Conservation (phyloP, 2,113 vertebrate species). For the Okapia johnstoni region DNA sequence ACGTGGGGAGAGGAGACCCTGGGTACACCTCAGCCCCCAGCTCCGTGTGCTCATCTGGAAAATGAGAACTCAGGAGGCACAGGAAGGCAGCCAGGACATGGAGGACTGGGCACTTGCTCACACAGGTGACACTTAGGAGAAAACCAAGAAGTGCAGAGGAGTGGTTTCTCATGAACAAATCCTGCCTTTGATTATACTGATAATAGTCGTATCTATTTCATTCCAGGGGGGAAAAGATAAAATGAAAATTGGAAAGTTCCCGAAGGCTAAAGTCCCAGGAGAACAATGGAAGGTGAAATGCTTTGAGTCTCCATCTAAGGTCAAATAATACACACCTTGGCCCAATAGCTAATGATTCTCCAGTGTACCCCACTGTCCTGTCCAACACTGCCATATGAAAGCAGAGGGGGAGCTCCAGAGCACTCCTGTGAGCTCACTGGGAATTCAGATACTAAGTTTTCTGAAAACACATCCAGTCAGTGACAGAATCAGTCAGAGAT, state of each 20-base stretch:
- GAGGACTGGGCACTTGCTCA: neutral
- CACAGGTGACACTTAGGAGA: neutral
- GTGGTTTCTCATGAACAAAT: neutral
- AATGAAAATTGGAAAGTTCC: neutral
- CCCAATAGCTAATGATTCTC: neutral
- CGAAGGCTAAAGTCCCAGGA: neutral
- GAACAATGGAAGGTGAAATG: neutral
- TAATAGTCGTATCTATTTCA: neutral
- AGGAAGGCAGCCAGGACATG: neutral
- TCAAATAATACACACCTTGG: neutral
- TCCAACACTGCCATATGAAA: neutral
- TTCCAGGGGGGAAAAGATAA: neutral
- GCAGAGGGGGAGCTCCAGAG: neutral
- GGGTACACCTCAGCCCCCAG: too few relatives aligned
- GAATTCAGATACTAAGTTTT: neutral
- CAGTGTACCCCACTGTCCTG: neutral
- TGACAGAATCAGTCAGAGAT: slow-evolving; percentile 24
- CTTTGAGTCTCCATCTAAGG: neutral
- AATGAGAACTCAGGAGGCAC: neutral
- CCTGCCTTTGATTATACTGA: neutral
- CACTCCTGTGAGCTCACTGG: neutral
- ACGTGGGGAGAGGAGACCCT: neutral
- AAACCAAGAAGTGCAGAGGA: neutral
- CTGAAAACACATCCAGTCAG: slow-evolving; percentile 23
- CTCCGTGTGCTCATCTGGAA: neutral